Percentiles rank a stretch among this genome's conserved stretches.
Conservation (phyloP, 2,888 invertebrate genomes). For the Linyphia triangularis region DNA sequence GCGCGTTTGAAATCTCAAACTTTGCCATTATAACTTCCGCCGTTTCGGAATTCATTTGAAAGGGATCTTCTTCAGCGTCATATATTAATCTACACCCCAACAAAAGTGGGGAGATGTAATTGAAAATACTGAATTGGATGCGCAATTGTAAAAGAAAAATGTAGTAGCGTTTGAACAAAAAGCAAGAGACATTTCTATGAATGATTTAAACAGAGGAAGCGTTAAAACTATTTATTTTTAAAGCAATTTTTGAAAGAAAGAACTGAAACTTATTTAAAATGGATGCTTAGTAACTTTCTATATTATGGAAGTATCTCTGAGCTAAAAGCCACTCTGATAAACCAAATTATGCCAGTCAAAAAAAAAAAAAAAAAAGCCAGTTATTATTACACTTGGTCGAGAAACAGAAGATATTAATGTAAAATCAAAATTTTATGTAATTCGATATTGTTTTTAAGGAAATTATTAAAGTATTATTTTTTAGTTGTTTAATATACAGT, state of each 20-base stretch:
- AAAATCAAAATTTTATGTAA: too few species aligned
- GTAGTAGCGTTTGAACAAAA: not conserved
- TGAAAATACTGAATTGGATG: slow-evolving; percentile 6
- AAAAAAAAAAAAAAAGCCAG: too few species aligned
- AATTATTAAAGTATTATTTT: too few species aligned
- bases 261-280: not conserved
- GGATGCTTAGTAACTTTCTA: not conserved
- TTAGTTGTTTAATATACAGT: too few species aligned
- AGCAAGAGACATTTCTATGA: not conserved
- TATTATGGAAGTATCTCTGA: too few species aligned
- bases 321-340: too few species aligned
- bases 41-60: slow-evolving; percentile 33
- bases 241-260: not conserved
- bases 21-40: slow-evolving; percentile 31
- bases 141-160: not conserved
- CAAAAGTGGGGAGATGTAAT: not conserved
- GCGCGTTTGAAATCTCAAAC: slow-evolving; percentile 8
- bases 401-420: too few species aligned
- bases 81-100: not conserved
- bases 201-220: not conserved
- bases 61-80: not conserved
- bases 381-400: too few species aligned
- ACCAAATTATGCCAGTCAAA: too few species aligned
- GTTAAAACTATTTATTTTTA: not conserved
- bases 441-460: too few species aligned